Conservation (phyloP, 2,113 vertebrate species). For the Rattus rattus region DNA sequence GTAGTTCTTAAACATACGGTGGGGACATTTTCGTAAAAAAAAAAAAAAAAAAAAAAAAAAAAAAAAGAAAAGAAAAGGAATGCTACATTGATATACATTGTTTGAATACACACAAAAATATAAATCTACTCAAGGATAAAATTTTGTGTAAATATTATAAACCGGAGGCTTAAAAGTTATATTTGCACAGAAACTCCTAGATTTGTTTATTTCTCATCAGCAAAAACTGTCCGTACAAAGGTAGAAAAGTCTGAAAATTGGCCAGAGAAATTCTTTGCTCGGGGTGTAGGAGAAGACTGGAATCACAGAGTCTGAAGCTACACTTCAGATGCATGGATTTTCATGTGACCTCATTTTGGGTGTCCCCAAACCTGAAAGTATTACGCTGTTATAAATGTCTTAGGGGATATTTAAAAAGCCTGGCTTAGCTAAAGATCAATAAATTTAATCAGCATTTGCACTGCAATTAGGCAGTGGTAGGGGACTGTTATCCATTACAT, state of each 20-base stretch:
- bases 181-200: not conserved
- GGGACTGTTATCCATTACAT: slow-evolving; percentile 26
- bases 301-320: slow-evolving; percentile 25
- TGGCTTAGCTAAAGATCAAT: slow-evolving; percentile 56
- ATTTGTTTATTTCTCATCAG: slow-evolving; percentile 33
- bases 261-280: slow-evolving; percentile 22
- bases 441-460: slow-evolving; percentile 63
- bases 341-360: slow-evolving; percentile 48
- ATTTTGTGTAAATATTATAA: not conserved
- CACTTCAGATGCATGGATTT: slow-evolving; percentile 36
- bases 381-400: slow-evolving; percentile 67
- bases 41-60: not conserved
- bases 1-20: not conserved
- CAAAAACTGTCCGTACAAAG: slow-evolving; percentile 8
- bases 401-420: slow-evolving; percentile 64
- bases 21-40: not conserved
- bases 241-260: slow-evolving; percentile 18
- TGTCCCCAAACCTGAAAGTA: slow-evolving; percentile 22
- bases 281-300: slow-evolving; percentile 26
- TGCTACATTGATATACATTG: not conserved
- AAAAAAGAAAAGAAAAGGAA: not conserved
- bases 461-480: slow-evolving; percentile 44
- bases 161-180: slow-evolving; percentile 9
- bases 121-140: slow-evolving; percentile 16
- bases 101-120: not conserved